Evolutionary conservation across 2,797 vertebrate species (phyloP).

Genomic region (Spheniscus humboldti): DNA sequence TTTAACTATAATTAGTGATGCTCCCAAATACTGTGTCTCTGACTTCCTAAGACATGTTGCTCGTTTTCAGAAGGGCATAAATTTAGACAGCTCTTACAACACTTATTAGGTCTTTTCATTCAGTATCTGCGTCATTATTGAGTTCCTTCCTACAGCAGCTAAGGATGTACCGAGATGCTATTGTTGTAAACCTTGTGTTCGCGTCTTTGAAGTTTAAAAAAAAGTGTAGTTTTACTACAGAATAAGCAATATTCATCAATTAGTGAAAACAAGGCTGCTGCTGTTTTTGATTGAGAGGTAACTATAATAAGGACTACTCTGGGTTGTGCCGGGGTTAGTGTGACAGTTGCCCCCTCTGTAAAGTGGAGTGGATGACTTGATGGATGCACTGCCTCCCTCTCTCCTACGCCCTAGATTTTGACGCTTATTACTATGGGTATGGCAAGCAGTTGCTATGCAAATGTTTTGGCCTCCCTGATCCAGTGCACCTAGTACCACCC

Average conservation of each 20-base stretch:
- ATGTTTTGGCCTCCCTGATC: not conserved
- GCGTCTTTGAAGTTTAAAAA: not conserved
- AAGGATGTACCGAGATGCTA: not conserved
- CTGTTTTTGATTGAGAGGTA: not conserved
- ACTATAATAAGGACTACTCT: not conserved
- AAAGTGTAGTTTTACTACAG: not conserved
- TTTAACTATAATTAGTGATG: not conserved
- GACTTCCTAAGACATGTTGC: not conserved
- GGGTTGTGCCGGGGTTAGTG: accelerated
- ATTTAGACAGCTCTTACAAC: not conserved
- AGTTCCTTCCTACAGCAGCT: not conserved
- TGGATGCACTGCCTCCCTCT: not conserved
- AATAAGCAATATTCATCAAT: not conserved
- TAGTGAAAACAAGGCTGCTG: not conserved
- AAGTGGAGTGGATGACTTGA: not conserved
- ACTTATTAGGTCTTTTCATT: not conserved
- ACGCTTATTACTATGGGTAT: not conserved
- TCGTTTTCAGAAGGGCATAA: not conserved
- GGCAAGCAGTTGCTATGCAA: not conserved
- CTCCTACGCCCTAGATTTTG: not conserved
- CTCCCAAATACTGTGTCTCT: not conserved
- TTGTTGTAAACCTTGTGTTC: not conserved
- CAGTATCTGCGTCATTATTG: not conserved
- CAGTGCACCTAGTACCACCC: not conserved
- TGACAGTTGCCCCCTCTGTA: not conserved